A percentile compares a stretch with the other conserved stretches of the same genome.
phyloP scores from a whole-genome alignment of 2,113 vertebrate species.

The Propithecus coquereli region DNA sequence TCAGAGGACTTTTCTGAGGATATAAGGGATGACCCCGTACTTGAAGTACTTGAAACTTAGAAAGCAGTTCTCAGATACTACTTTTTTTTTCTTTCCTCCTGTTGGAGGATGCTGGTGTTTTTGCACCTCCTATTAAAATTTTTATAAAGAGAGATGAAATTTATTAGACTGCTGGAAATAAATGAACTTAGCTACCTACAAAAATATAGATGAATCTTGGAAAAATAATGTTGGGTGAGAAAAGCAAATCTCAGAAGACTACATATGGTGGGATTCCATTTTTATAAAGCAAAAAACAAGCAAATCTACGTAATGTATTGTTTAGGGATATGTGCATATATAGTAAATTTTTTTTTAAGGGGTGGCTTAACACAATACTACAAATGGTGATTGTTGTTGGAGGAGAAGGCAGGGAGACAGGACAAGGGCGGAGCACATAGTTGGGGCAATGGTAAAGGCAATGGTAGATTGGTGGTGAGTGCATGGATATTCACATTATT shows the following conservation, averaged over 20 bases:
- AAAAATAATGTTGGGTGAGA: slow-evolving; percentile 25
- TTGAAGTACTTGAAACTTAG: not conserved
- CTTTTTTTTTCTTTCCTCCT: not conserved
- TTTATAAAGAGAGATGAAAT: not conserved
- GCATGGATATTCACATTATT: not conserved
- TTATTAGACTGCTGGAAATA: not conserved
- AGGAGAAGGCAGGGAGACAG: not conserved
- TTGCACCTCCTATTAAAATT: not conserved
- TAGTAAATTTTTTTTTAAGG: not conserved
- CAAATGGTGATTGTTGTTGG: not conserved
- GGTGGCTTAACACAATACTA: not conserved
- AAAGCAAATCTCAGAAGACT: slow-evolving; percentile 38
- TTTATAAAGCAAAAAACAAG: slow-evolving; percentile 22
- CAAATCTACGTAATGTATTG: slow-evolving; percentile 3
- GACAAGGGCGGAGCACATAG: fast-evolving
- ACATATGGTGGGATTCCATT: slow-evolving; percentile 1
- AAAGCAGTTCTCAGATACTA: not conserved
- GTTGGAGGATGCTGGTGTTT: not conserved
- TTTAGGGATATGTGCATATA: not conserved
- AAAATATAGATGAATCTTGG: slow-evolving; percentile 2
- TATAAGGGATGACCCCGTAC: not conserved
- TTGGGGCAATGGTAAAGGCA: not conserved
- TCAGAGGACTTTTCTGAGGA: not conserved
- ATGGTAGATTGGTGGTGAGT: not conserved
- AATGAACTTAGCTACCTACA: slow-evolving; percentile 7